Percentiles rank a stretch among this genome's conserved stretches.
Conservation (phyloP, 64 coral and sea anemone genomes). For the Exaiptasia diaphana region DNA sequence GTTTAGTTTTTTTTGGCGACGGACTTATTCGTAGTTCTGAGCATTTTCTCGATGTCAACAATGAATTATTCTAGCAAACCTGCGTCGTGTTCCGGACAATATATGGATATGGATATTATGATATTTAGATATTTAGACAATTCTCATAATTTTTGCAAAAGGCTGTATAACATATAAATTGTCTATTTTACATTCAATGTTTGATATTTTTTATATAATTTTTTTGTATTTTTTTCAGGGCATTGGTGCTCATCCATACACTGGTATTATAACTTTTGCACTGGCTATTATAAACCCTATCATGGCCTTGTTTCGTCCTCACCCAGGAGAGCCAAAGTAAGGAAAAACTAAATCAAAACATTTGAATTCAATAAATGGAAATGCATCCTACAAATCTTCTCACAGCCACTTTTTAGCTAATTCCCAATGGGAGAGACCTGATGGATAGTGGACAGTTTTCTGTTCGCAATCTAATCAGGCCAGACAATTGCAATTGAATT, state of each 20-base stretch:
- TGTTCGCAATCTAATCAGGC: too few relatives aligned
- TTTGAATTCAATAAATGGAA: background rate
- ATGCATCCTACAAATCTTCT: background rate
- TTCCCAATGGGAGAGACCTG: background rate
- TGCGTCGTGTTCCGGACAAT: background rate
- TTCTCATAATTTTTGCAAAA: background rate
- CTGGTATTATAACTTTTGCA: conserved; percentile 50
- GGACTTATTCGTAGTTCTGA: background rate
- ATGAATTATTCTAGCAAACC: background rate
- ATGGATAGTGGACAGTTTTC: too few relatives aligned
- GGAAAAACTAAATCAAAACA: background rate
- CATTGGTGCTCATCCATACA: conserved; percentile 47
- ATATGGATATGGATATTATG: background rate
- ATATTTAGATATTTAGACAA: background rate
- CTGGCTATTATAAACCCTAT: conserved; percentile 61
- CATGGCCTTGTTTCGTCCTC: conserved; percentile 75
- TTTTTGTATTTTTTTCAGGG: conserved; percentile 11
- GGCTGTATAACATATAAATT: background rate
- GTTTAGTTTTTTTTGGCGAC: background rate
- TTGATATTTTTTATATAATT: background rate
- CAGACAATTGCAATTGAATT: too few relatives aligned
- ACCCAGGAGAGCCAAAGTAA: conserved; percentile 43
- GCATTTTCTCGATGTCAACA: background rate
- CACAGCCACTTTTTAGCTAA: background rate
- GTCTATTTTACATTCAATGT: background rate